phyloP scores from a whole-genome alignment of 2,888 invertebrate genomes.

The Metalampra italica region DNA sequence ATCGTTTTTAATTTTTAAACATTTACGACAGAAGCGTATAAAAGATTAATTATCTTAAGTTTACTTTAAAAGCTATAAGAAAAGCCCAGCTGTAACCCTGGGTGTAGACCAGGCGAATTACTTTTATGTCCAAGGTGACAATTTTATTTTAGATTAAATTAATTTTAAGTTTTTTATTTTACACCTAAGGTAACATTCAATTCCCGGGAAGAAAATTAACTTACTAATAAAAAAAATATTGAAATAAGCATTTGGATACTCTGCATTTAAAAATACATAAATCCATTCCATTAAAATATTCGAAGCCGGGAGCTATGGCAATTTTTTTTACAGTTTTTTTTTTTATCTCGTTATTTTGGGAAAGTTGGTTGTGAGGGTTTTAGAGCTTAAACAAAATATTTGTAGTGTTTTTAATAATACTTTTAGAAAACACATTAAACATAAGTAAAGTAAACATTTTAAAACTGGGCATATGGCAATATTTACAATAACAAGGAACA shows the following conservation, averaged over 20 bases:
- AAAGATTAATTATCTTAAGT: conserved; percentile 1
- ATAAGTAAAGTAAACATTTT: conserved; percentile 9
- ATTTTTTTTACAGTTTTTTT: conserved; percentile 28
- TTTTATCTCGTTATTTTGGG: conserved; percentile 48
- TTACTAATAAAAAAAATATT: conserved; percentile 10
- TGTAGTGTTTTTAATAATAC: conserved; percentile 22
- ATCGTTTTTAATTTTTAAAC: conserved; percentile 3
- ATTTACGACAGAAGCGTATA: background rate
- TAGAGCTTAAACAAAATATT: conserved; percentile 39
- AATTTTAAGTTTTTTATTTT: background rate
- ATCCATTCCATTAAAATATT: conserved; percentile 38
- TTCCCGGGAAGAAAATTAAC: conserved; percentile 1
- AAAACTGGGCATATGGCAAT: conserved; percentile 15
- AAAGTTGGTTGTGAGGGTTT: conserved; percentile 50
- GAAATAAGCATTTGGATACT: conserved; percentile 18
- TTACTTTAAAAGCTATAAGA: conserved; percentile 6
- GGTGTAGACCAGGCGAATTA: background rate
- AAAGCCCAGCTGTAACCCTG: background rate
- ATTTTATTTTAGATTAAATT: background rate
- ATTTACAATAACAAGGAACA: conserved; percentile 15
- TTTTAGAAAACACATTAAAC: too few species aligned
- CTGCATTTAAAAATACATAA: conserved; percentile 39
- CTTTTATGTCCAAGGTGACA: background rate
- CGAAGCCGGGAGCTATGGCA: conserved; percentile 58
- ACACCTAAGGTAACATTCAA: background rate